phyloP scores from a whole-genome alignment of 2,113 vertebrate genomes.

The Corapipo altera region DNA sequence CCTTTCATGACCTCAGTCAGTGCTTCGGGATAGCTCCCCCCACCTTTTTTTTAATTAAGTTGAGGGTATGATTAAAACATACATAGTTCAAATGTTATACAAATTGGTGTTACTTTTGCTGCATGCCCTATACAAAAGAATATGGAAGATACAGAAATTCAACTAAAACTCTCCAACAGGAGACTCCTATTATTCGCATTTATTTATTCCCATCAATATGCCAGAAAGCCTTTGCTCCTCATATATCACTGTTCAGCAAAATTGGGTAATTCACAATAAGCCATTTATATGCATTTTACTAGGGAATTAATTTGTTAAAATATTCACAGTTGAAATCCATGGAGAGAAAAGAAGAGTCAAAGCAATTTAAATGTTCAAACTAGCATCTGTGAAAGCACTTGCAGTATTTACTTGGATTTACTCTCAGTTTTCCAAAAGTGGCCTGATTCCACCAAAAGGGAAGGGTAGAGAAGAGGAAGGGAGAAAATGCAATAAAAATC shows the following conservation, averaged over 20 bases:
- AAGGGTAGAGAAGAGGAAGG: not conserved
- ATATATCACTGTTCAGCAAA: not conserved
- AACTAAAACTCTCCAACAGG: constrained; percentile 54
- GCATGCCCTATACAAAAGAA: not conserved
- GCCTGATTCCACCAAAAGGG: not conserved
- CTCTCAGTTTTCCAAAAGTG: not conserved
- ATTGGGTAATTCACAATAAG: not conserved
- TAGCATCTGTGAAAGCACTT: not conserved
- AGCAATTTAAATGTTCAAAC: not conserved
- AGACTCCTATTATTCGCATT: constrained; percentile 6
- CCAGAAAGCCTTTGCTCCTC: not conserved
- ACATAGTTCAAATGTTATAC: not conserved
- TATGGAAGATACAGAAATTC: not conserved
- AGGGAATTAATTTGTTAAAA: not conserved
- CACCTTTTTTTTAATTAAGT: not conserved
- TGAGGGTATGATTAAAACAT: not conserved
- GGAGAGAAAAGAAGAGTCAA: not conserved
- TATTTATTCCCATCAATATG: not conserved
- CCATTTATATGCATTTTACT: not conserved
- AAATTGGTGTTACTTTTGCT: not conserved
- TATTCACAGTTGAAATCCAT: not conserved
- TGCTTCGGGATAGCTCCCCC: not conserved
- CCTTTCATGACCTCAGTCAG: not conserved
- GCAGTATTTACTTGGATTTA: not conserved
- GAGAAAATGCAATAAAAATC: not conserved